Evolutionary conservation across 2,797 vertebrate species (phyloP).

Genomic region (Scolopax rusticola): DNA sequence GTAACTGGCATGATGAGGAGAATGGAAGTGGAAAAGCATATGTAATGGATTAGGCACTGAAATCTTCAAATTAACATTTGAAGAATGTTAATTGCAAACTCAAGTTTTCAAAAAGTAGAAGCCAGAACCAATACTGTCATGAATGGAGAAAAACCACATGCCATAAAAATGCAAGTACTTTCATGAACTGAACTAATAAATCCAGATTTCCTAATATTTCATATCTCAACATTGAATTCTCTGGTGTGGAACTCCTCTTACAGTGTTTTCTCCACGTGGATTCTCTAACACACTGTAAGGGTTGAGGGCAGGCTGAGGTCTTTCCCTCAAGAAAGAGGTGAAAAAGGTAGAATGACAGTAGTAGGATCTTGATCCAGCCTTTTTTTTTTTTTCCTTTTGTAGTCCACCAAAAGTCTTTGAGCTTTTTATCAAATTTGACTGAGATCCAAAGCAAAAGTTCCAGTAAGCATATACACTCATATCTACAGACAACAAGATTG

Average conservation of each 20-base stretch:
- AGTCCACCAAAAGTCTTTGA: not conserved
- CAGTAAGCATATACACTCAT: not conserved
- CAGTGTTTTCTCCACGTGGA: not conserved
- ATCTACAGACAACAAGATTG: not conserved
- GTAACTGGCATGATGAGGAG: not conserved
- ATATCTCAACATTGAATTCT: not conserved
- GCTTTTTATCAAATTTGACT: not conserved
- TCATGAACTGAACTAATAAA: not conserved
- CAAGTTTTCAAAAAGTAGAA: not conserved
- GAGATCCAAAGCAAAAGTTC: not conserved
- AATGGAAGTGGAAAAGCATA: not conserved
- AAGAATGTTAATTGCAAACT: not conserved
- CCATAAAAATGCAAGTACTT: not conserved
- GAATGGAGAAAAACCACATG: rapidly evolving
- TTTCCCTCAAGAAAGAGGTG: not conserved
- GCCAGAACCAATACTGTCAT: not conserved
- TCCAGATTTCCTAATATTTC: not conserved
- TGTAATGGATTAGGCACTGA: not conserved
- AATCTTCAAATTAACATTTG: not conserved
- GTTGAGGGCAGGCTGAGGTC: not conserved
- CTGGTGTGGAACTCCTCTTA: not conserved
- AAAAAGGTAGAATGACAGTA: not conserved
- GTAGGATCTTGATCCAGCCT: not conserved
- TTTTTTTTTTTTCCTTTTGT: not conserved
- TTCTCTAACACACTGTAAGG: not conserved